Percentiles rank a stretch among this genome's conserved stretches.
phyloP scores from a whole-genome alignment of 2,888 invertebrate species.

The Spilosoma lubricipeda region DNA sequence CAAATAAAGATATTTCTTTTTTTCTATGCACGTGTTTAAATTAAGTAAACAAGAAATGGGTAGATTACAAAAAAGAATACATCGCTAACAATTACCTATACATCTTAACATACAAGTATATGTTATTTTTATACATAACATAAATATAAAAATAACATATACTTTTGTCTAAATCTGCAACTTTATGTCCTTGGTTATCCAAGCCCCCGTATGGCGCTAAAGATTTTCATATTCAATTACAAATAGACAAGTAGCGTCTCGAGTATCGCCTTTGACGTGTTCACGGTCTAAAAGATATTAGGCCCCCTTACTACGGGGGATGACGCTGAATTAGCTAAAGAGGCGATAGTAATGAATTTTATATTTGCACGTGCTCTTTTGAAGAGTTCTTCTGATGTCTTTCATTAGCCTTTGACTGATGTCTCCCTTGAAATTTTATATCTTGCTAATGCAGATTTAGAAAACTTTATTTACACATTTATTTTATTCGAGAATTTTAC shows the following conservation, averaged over 20 bases:
- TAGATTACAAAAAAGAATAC: too few relatives aligned
- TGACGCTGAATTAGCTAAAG: constrained; percentile 65
- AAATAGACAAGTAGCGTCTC: constrained; percentile 84
- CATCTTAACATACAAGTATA: too few relatives aligned
- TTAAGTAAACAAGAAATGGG: too few relatives aligned
- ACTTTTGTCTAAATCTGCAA: neutral
- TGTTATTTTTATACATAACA: too few relatives aligned
- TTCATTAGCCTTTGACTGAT: constrained; percentile 56
- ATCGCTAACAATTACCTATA: too few relatives aligned
- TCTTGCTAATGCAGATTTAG: constrained; percentile 37
- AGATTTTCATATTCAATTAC: constrained; percentile 86
- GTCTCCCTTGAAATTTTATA: constrained; percentile 49
- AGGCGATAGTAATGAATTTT: constrained; percentile 71
- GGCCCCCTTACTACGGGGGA: constrained; percentile 65
- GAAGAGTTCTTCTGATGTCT: constrained; percentile 46
- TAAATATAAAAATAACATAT: too few relatives aligned
- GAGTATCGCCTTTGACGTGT: constrained; percentile 80
- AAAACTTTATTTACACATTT: constrained; percentile 26
- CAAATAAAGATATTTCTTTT: neutral
- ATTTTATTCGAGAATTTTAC: constrained; percentile 13
- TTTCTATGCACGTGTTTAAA: neutral
- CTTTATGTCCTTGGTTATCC: constrained; percentile 51
- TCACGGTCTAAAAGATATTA: constrained; percentile 79
- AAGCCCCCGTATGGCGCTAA: constrained; percentile 67
- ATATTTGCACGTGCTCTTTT: constrained; percentile 64